Evolutionary conservation across 2,888 invertebrate species (phyloP), one percentile per base, ranked within the genome.

Genomic region (Melinaea menophilus): DNA sequence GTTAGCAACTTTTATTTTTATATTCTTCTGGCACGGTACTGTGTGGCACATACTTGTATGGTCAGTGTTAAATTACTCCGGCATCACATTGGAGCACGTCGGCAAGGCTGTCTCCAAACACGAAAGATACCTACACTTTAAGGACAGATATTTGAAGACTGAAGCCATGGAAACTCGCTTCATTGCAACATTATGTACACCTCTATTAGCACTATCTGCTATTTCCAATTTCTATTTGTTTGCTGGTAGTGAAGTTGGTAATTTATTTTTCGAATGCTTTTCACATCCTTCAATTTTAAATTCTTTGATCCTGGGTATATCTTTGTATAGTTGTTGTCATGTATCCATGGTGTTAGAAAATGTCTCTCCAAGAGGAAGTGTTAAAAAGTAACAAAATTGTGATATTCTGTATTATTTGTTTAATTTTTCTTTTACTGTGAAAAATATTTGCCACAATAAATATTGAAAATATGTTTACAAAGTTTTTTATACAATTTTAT

Each of bases 1-100:
- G n/a, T 90, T 94, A 51, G 72, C 93, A 2, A 95, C 95, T 77
- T 98, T 98, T 84, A 75, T 91, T 31, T 98, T 97, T 82, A 95
- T 98, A 41, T 97, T 94, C 76, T 79, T 97, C 66, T 99, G 98
- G 98, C 99, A 99, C 82, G 98, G 98, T 46, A 92, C 94, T 56
- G 93, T 94, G 66, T 87, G 88, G 69, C 94, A 94, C 73, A 94
- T 98, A 70, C 92, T 97, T 65, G 87, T 96, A 62, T 99, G 98
- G 98, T 93, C 96, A n/a, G 73, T 93, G 9, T 84, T 97, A n/a
- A 98, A 98, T 86, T 98, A 94, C 78, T 69, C 94, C 4, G 97
- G 96, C 45, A 91, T 98, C 56, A 86, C 93, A 11, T 78, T 95
- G 13, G 98, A 98, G 86, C 92, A 93, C 72, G 63, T 93, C 12